Percentiles rank a stretch among this genome's conserved stretches.
These are phyloP conservation scores for Sebastes fasciatus DNA, from an alignment of 2,113 vertebrate genomes.

Conservation along the genomic window DNA sequence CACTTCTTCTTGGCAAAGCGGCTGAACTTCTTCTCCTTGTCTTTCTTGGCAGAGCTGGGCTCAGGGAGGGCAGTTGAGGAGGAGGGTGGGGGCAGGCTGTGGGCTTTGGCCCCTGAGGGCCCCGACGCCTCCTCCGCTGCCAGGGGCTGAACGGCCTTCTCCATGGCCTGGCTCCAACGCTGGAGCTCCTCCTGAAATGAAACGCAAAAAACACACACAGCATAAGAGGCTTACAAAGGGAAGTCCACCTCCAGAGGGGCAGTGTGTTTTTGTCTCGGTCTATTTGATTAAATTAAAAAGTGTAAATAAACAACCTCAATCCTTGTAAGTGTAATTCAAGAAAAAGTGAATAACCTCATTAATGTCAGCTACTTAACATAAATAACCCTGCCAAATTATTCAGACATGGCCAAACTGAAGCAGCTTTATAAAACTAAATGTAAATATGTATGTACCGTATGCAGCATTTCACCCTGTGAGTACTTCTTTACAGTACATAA, in stretches of 20 bases:
- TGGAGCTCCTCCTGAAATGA: constrained; percentile 91
- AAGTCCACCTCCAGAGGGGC: constrained; percentile 16
- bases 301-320: background rate
- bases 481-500: background rate
- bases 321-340: too few species aligned
- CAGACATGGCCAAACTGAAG: background rate
- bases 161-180: constrained; percentile 90
- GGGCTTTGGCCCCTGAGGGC: constrained; percentile 84
- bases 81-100: constrained; percentile 88
- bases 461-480: background rate
- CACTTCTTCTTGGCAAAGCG: constrained; percentile 96
- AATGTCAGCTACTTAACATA: background rate
- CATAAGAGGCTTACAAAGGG: constrained; percentile 17
- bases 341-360: background rate
- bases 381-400: constrained; percentile 9
- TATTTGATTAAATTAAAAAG: constrained; percentile 15
- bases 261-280: constrained; percentile 16
- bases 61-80: constrained; percentile 77
- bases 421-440: background rate
- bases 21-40: constrained; percentile 94
- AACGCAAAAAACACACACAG: constrained; percentile 27
- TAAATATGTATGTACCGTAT: background rate
- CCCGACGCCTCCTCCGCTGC: constrained; percentile 85
- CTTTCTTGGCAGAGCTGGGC: constrained; percentile 92
- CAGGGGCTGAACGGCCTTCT: constrained; percentile 85